These are phyloP conservation scores for Tinea trinotella DNA, from an alignment of 2,888 invertebrate species.

Conservation along the genomic window DNA sequence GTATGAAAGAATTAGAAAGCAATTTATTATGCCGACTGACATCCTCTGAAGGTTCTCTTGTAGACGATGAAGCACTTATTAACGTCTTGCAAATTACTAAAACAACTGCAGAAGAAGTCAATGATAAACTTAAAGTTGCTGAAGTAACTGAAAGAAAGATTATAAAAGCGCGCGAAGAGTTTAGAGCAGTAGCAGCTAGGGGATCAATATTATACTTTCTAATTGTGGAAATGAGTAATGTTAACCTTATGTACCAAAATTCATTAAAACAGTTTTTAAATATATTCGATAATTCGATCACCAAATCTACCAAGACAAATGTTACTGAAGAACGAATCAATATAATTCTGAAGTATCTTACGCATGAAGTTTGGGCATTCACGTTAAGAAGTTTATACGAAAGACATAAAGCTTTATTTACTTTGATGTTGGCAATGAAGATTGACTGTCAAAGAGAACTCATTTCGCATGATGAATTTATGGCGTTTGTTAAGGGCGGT, in stretches of 20 bases:
- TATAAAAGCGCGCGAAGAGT: constrained; percentile 93
- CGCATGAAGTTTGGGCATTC: constrained; percentile 93
- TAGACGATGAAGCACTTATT: constrained; percentile 96
- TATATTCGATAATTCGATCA: constrained; percentile 94
- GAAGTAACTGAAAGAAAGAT: constrained; percentile 96
- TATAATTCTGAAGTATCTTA: constrained; percentile 90
- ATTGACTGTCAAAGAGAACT: constrained; percentile 88
- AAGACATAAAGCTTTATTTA: constrained; percentile 92
- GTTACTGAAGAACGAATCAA: constrained; percentile 89
- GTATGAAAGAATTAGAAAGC: constrained; percentile 96
- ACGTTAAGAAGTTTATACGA: constrained; percentile 94
- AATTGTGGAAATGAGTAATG: constrained; percentile 97
- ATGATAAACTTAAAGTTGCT: constrained; percentile 92
- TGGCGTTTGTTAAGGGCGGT: constrained; percentile 96
- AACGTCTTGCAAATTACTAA: constrained; percentile 90
- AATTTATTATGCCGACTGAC: constrained; percentile 93
- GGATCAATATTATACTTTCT: constrained; percentile 96
- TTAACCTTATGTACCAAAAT: constrained; percentile 97
- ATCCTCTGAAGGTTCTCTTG: constrained; percentile 93
- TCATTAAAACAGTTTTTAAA: constrained; percentile 94
- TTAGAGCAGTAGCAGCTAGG: constrained; percentile 93
- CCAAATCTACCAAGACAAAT: constrained; percentile 88
- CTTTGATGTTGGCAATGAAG: constrained; percentile 95
- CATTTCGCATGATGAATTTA: constrained; percentile 92
- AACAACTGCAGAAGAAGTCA: constrained; percentile 93